Percentiles rank a stretch among this genome's conserved stretches.
Conservation (phyloP, 2,888 invertebrate species). For the Cryptocheilus praepositus region DNA sequence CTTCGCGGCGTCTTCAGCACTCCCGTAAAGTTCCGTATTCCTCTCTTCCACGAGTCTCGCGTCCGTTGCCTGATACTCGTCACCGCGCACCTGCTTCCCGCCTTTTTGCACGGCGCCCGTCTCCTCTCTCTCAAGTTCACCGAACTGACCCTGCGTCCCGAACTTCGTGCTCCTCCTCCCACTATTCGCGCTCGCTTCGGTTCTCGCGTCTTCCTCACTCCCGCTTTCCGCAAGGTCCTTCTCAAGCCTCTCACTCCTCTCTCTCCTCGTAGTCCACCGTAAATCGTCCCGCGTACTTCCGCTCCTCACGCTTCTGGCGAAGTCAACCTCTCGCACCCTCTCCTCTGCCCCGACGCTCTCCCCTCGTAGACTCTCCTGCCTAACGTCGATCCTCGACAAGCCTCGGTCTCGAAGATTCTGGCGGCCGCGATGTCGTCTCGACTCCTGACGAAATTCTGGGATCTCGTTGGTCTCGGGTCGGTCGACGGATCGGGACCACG, state of each 20-base stretch:
- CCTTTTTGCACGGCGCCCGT: no score
- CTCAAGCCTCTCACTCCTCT: background rate
- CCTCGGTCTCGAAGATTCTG: no score
- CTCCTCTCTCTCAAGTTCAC: background rate
- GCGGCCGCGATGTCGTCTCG: no score
- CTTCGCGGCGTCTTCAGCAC: no score
- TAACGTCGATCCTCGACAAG: no score
- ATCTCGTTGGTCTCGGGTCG: conserved; percentile 40
- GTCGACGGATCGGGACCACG: conserved; percentile 60
- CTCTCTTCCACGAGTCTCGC: no score
- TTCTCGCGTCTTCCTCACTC: background rate
- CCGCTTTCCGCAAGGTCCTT: background rate
- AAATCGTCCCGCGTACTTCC: no score
- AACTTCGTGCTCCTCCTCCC: background rate
- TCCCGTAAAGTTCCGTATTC: background rate
- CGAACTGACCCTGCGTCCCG: background rate
- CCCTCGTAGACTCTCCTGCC: no score
- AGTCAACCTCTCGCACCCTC: no score
- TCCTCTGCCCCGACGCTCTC: no score
- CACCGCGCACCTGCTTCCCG: background rate
- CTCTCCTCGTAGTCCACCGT: background rate
- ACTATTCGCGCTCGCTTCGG: background rate
- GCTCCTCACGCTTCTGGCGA: background rate
- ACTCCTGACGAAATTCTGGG: background rate
- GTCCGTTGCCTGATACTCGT: no score